These are phyloP conservation scores for Cancer borealis DNA, from an alignment of 2,888 invertebrate species.

Conservation along the genomic window DNA sequence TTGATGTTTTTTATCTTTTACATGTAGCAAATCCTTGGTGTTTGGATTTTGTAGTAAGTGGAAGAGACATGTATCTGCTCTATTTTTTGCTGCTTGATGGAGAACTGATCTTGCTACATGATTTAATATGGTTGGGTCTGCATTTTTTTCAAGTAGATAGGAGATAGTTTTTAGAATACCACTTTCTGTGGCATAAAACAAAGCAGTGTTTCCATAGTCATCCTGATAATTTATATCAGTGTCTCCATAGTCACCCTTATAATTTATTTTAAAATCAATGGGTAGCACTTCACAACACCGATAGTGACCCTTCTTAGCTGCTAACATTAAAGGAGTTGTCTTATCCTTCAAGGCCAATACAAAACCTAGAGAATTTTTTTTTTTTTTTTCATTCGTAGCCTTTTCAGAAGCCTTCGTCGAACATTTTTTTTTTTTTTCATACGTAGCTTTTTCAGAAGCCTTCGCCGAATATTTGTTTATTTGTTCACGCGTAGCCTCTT, in stretches of 20 bases:
- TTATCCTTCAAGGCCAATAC: conserved; percentile 39
- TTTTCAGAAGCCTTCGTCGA: too few species aligned
- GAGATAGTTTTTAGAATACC: conserved; percentile 52
- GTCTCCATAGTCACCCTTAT: not conserved
- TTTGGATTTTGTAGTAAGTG: not conserved
- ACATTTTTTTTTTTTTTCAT: not conserved
- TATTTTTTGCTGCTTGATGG: conserved; percentile 56
- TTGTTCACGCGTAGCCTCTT: conserved; percentile 15
- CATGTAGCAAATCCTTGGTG: not conserved
- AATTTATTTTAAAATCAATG: conserved; percentile 38
- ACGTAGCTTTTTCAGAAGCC: not conserved
- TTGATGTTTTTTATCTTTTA: conserved; percentile 2
- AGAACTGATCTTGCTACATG: conserved; percentile 51
- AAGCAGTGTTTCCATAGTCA: conserved; percentile 63
- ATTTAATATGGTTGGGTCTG: conserved; percentile 36
- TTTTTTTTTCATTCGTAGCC: too few species aligned
- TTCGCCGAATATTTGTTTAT: conserved; percentile 6
- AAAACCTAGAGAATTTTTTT: not conserved
- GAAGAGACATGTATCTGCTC: conserved; percentile 14
- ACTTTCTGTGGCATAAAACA: conserved; percentile 62
- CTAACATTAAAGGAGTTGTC: conserved; percentile 71
- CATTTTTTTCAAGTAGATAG: conserved; percentile 58
- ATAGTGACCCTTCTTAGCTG: conserved; percentile 63
- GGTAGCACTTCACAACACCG: conserved; percentile 61
- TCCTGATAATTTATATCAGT: not conserved